phyloP scores from a whole-genome alignment of 1,140 invertebrate species.

The Rhopalosiphum padi region DNA sequence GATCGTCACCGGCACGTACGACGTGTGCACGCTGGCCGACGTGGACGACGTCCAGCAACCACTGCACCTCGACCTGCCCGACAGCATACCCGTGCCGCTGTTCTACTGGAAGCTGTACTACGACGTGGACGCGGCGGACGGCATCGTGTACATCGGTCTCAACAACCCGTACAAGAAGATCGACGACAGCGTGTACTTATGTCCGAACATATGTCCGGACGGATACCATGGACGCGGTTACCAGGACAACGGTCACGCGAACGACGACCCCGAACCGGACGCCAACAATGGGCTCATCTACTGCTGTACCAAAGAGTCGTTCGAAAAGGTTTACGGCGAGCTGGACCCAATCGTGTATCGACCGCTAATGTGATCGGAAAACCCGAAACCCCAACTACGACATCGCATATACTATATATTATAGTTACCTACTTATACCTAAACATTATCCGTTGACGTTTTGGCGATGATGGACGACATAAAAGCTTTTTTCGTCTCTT shows the following conservation, averaged over 20 bases:
- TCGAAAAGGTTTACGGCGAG: neutral
- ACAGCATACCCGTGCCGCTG: slow-evolving; percentile 66
- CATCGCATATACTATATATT: neutral
- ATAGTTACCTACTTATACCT: neutral
- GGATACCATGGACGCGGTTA: neutral
- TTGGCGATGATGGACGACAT: neutral
- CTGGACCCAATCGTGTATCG: neutral
- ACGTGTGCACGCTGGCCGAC: slow-evolving; percentile 66
- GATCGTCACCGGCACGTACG: slow-evolving; percentile 70
- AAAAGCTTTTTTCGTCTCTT: too few relatives aligned
- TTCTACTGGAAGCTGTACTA: slow-evolving; percentile 72
- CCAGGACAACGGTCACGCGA: too few relatives aligned
- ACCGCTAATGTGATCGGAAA: neutral
- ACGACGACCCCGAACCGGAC: neutral
- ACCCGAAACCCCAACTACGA: neutral
- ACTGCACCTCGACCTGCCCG: slow-evolving; percentile 66
- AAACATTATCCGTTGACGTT: neutral
- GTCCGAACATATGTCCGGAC: neutral
- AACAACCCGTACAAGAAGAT: slow-evolving; percentile 70
- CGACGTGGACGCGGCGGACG: slow-evolving; percentile 65
- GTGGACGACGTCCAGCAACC: slow-evolving; percentile 63
- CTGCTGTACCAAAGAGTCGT: slow-evolving; percentile 35
- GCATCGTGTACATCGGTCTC: slow-evolving; percentile 70
- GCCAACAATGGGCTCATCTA: slow-evolving; percentile 14
- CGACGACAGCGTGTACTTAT: slow-evolving; percentile 26